Base-by-base conservation (phyloP, 2,888 invertebrate species). In the Sphaeridia pumilis region DNA sequence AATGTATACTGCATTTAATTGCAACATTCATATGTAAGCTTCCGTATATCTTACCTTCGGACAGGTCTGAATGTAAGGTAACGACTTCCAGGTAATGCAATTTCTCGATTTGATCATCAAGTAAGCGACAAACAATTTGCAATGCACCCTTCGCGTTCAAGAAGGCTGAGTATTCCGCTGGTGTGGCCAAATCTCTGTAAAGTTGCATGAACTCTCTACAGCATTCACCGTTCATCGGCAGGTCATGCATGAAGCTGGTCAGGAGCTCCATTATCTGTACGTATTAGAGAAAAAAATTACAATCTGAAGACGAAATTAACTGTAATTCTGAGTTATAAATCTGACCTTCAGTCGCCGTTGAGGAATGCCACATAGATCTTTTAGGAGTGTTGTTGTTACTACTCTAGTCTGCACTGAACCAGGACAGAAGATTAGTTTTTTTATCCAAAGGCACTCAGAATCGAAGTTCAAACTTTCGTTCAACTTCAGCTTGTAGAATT, bases 91-190 rank as follows among this genome's bases (percentile, higher is more conserved):
- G 74, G 12, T 83, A 80, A 70, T 89, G 88, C 20, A 95, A 75
- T 65, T 88, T 83, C 57, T 84, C 83, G 36, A 93, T 90, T 75
- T 95, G 94, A 61, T 81, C 78, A 0, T 87, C 87, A 68, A 95
- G 78, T 24, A 94, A 74, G 64, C 85, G 82, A 0, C 90, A 92
- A 46, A 95, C 78, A 60, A 84, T 81, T 5, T 83, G 78, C 48
- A 94, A 75, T 0, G 93, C 86, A 1, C 92, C 90, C 49, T 83
- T 81, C 3, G 93, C 74, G 0, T 92, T 89, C 55, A 95, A 74
- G 73, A 92, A 94, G 68, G 90, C 89, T 66, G 90, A 87, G 90
- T 93, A 95, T 5, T 92, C 89, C 2, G 82, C 79, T 63, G 87
- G 84, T 22, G 83, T 80, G 3, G 93, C 85, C 45, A 95, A 72